phyloP scores from a whole-genome alignment of 37 sponge, comb jelly and placozoan genomes.

The Crambe crambe region DNA sequence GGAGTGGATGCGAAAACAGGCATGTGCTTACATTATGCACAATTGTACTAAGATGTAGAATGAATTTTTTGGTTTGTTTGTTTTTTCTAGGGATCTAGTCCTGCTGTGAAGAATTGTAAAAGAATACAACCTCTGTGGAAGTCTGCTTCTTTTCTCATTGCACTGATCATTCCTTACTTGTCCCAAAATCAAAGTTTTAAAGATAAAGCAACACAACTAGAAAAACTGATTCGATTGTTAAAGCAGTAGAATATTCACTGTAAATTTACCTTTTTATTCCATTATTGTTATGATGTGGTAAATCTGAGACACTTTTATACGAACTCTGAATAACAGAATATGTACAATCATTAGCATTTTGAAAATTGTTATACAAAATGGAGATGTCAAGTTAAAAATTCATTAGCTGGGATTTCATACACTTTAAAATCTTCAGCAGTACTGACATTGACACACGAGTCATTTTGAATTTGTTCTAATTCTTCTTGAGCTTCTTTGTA shows the following conservation, averaged over 20 bases:
- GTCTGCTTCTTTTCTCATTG: conserved; percentile 25
- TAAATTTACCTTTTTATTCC: neutral
- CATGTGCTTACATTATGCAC: neutral
- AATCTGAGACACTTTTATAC: no score
- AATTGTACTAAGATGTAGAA: no score
- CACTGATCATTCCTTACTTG: conserved; percentile 32
- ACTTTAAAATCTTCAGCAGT: conserved; percentile 66
- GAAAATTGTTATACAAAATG: no score
- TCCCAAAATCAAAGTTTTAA: neutral
- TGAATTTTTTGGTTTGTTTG: neutral
- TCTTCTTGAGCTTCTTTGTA: conserved; percentile 31
- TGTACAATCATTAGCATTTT: no score
- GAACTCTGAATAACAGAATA: no score
- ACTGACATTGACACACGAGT: conserved; percentile 13
- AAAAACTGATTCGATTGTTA: neutral
- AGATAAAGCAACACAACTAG: neutral
- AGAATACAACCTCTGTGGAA: conserved; percentile 27
- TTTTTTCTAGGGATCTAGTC: conserved; percentile 10
- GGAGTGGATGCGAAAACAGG: conserved; percentile 65
- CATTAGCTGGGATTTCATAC: conserved; percentile 35
- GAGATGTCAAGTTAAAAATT: no score
- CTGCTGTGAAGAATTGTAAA: neutral
- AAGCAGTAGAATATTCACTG: neutral
- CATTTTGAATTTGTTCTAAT: neutral
- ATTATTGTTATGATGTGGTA: no score